phyloP scores from a whole-genome alignment of 1,140 invertebrate genomes.

The Apocrypta bakeri region DNA sequence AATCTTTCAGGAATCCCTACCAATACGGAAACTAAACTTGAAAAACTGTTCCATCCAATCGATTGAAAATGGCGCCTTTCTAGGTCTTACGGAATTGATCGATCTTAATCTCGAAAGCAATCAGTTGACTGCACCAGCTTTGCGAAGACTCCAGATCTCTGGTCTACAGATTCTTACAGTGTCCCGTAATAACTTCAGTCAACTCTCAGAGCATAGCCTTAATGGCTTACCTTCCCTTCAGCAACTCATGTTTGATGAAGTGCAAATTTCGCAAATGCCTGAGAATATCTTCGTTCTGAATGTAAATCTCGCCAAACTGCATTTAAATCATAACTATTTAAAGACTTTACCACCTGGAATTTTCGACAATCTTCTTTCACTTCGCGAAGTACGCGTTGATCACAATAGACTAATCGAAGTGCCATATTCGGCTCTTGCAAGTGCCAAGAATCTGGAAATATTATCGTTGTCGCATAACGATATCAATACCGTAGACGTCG shows the following conservation, averaged over 20 bases:
- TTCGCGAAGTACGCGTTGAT: slow-evolving; percentile 85
- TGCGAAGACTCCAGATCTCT: slow-evolving; percentile 82
- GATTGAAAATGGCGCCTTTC: slow-evolving; percentile 80
- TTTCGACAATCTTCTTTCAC: slow-evolving; percentile 80
- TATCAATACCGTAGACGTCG: slow-evolving; percentile 83
- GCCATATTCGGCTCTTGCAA: slow-evolving; percentile 84
- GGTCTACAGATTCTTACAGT: slow-evolving; percentile 82
- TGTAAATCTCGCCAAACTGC: slow-evolving; percentile 82
- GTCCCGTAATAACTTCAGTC: slow-evolving; percentile 86
- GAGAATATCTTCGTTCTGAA: slow-evolving; percentile 83
- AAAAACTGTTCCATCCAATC: slow-evolving; percentile 78
- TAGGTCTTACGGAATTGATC: slow-evolving; percentile 79
- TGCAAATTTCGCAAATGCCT: slow-evolving; percentile 80
- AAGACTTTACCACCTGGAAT: slow-evolving; percentile 79
- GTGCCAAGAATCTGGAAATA: slow-evolving; percentile 82
- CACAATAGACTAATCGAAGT: slow-evolving; percentile 83
- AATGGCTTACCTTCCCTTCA: slow-evolving; percentile 85
- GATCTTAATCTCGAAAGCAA: slow-evolving; percentile 85
- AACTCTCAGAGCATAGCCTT: slow-evolving; percentile 80
- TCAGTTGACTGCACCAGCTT: slow-evolving; percentile 79
- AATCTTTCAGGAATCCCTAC: slow-evolving; percentile 78
- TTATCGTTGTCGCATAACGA: slow-evolving; percentile 84
- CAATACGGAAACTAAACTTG: slow-evolving; percentile 77
- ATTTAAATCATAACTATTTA: slow-evolving; percentile 82
- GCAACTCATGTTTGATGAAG: slow-evolving; percentile 81